Conservation (phyloP, 2,113 vertebrate species). For the Merops nubicus region DNA sequence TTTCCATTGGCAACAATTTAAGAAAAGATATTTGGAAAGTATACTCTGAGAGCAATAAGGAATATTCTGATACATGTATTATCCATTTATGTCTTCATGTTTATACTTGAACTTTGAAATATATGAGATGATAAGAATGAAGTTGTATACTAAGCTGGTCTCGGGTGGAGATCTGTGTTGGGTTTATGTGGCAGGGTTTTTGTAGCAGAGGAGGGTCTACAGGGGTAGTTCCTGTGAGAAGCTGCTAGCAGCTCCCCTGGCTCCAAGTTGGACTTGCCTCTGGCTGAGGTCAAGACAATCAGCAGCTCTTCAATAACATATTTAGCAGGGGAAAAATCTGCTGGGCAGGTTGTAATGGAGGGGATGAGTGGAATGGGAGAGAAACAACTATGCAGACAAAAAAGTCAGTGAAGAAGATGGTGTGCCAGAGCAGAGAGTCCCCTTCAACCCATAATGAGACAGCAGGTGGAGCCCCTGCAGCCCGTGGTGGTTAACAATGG, state of each 20-base stretch:
- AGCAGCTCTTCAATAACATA: background rate
- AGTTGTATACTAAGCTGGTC: background rate
- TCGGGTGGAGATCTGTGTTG: background rate
- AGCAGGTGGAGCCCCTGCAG: background rate
- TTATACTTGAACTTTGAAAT: background rate
- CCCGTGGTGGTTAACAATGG: background rate
- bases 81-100: background rate
- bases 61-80: background rate
- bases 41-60: background rate
- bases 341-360: background rate
- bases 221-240: background rate
- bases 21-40: background rate
- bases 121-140: background rate
- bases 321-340: background rate
- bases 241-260: background rate
- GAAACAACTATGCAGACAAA: background rate
- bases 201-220: background rate
- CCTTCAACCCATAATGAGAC: background rate
- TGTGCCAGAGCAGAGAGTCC: background rate
- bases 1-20: background rate
- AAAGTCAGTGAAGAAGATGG: background rate
- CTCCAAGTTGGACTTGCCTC: background rate
- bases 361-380: background rate
- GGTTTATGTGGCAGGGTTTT: background rate
- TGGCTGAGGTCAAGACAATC: background rate